A percentile compares a stretch with the other conserved stretches of the same genome.
These are phyloP conservation scores for Coelinius sp. DNA, from an alignment of 2,888 invertebrate species.

Conservation along the genomic window DNA sequence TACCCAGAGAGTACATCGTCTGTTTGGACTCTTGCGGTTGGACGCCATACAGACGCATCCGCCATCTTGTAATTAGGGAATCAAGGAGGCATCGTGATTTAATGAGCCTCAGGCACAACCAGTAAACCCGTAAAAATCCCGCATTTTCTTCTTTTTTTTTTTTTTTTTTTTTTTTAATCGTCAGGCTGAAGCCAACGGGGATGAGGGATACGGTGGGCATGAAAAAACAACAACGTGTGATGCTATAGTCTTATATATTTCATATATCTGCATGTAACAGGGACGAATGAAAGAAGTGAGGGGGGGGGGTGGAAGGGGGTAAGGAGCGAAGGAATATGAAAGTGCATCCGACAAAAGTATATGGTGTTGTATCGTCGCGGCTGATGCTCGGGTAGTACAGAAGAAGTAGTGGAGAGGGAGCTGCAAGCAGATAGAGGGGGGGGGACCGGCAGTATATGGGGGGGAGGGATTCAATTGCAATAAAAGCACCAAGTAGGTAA, in stretches of 20 bases:
- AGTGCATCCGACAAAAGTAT: slow-evolving; percentile 27
- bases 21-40: slow-evolving; percentile 35
- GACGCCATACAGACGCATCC: slow-evolving; percentile 63
- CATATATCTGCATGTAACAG: slow-evolving; percentile 12
- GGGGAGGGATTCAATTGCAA: slow-evolving; percentile 68
- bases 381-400: slow-evolving; percentile 39
- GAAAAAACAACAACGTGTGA: slow-evolving; percentile 13
- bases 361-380: slow-evolving; percentile 26
- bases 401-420: slow-evolving; percentile 27
- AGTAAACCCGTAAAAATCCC: slow-evolving; percentile 28
- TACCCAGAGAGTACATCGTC: slow-evolving; percentile 1
- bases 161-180: not conserved
- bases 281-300: slow-evolving; percentile 19
- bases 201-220: slow-evolving; percentile 1
- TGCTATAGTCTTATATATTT: slow-evolving; percentile 23
- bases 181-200: slow-evolving; percentile 29
- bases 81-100: slow-evolving; percentile 65
- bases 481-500: slow-evolving; percentile 66
- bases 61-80: slow-evolving; percentile 69
- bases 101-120: slow-evolving; percentile 62
- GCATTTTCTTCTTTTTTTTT: not conserved
- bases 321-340: slow-evolving; percentile 8
- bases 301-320: not conserved
- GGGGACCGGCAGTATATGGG: slow-evolving; percentile 31
- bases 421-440: slow-evolving; percentile 44